Evolutionary conservation across 2,888 invertebrate species (phyloP), one percentile per base, ranked within the genome.

Genomic region (Heliconius sara): DNA sequence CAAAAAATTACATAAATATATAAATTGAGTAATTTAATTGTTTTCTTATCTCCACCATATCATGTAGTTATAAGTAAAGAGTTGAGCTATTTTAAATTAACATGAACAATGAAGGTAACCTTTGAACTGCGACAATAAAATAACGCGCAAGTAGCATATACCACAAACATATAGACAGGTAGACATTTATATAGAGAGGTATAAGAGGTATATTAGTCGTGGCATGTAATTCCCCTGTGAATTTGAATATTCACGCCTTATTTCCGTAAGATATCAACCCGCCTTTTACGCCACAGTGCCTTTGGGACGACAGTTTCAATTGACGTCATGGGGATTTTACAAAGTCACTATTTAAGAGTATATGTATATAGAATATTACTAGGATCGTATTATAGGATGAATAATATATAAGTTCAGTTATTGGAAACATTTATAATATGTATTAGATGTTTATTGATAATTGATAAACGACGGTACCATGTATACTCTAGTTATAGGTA

Each of bases 291-390:
- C 78, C 79, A 65, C 78, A 78, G 80, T 82, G 75, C 39, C 81
- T 79, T 39, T 30, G 68, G 63, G 73, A 34, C 65, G 71, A 77
- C 60, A 52, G 74, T 77, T 68, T 79, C 72, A 79, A 81, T 85
- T 89, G 87, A 88, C 89, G 89, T 89, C 89, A 89, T 87, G 83
- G 88, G 87, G 87, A 83, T 85, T 85, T 85, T 81, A 85, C 85
- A 80, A 52, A 79, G 25, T 60, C 73, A 67, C 34, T 39, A 39
- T 19, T 19, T 19, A 47, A 5, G 16, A 47, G 71, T 72, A 60
- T 75, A 70, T 74, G 73, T 68, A 65, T 79, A 76, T 79, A 19
- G 2, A 19, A 34, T 47, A 47, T 75, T 73, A 66, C 7, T 6
- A 75, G 66, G 68, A 63, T n/a, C 7, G 25, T 47, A 47, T 75